phyloP scores from a whole-genome alignment of 2,113 vertebrate genomes.

The Bubo bubo region DNA sequence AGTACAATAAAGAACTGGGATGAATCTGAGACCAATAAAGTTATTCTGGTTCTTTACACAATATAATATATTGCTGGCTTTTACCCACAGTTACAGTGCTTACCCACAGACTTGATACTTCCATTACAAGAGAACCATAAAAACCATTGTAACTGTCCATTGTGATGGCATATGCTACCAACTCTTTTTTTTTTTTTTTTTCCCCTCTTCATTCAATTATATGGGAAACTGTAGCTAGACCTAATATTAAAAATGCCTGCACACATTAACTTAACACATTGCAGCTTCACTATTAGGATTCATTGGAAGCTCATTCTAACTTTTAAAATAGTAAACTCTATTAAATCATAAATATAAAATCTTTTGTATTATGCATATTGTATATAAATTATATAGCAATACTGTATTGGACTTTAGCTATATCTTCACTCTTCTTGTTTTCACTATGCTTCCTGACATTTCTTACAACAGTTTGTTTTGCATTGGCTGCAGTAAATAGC shows the following conservation, averaged over 20 bases:
- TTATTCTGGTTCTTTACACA: neutral
- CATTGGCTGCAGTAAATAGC: neutral
- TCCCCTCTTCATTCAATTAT: neutral
- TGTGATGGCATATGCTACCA: neutral
- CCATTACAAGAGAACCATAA: neutral
- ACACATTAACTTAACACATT: neutral
- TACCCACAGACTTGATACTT: neutral
- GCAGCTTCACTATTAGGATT: neutral
- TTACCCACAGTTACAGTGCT: neutral
- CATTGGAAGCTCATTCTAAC: neutral
- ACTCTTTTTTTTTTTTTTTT: neutral
- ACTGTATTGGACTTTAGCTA: neutral
- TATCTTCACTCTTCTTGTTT: neutral
- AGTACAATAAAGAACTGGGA: neutral
- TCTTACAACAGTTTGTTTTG: neutral
- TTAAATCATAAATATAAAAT: neutral
- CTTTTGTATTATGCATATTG: neutral
- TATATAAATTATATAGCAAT: neutral
- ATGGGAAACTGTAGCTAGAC: neutral
- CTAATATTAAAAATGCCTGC: conserved; percentile 4
- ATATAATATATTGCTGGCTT: neutral
- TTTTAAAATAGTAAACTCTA: neutral
- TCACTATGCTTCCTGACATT: neutral
- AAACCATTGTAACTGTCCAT: neutral
- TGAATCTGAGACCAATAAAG: neutral